Conservation (phyloP, 2,888 invertebrate genomes). For the Andrena dorsata region DNA sequence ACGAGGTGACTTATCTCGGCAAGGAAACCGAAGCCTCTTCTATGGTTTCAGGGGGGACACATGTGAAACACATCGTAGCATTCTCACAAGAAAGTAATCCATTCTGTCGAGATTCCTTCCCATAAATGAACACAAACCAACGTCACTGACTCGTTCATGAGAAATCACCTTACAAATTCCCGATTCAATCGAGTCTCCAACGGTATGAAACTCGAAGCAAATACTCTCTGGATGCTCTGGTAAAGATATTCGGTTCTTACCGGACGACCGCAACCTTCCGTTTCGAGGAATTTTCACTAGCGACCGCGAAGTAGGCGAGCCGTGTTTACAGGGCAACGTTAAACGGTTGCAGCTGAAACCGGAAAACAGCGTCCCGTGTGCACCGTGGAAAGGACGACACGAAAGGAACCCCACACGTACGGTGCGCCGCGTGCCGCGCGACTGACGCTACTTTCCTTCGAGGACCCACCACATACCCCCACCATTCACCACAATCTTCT, state of each 20-base stretch:
- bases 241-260: conserved; percentile 17
- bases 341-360: conserved; percentile 25
- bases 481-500: conserved; percentile 34
- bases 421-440: conserved; percentile 83
- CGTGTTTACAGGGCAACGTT: conserved; percentile 12
- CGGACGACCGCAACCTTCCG: conserved; percentile 2
- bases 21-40: conserved; percentile 29
- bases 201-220: not conserved
- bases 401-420: conserved; percentile 74
- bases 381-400: conserved; percentile 45
- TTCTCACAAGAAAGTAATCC: conserved; percentile 29
- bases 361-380: conserved; percentile 21
- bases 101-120: conserved; percentile 4
- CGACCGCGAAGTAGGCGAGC: not conserved
- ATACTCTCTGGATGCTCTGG: not conserved
- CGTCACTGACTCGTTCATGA: not conserved
- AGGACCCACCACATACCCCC: conserved; percentile 63
- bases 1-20: conserved; percentile 31
- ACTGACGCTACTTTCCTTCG: conserved; percentile 77
- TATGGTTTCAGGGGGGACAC: conserved; percentile 40
- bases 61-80: conserved; percentile 25
- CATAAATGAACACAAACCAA: conserved; percentile 6
- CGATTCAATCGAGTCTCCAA: not conserved
- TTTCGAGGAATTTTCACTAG: not conserved
- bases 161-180: not conserved